These are phyloP conservation scores for Allolobophora icterica DNA, from an alignment of 2,888 invertebrate genomes.

Conservation along the genomic window DNA sequence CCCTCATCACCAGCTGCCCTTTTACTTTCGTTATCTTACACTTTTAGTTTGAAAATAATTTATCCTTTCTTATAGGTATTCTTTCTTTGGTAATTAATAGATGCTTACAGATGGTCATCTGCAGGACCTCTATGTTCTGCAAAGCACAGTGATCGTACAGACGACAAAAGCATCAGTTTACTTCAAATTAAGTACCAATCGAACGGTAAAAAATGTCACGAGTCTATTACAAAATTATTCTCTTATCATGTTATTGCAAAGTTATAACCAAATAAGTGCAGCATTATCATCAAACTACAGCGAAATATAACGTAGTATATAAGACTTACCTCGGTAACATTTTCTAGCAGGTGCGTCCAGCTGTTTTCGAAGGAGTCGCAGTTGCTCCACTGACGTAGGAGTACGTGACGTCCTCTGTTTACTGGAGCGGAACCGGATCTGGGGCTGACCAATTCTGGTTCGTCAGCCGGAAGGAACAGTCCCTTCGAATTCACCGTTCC, in stretches of 20 bases:
- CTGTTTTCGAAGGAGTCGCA: background rate
- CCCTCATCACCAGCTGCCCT: too few species aligned
- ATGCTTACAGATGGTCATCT: too few species aligned
- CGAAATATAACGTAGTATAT: background rate
- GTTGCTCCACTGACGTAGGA: slow-evolving; percentile 14
- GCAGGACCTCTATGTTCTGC: too few species aligned
- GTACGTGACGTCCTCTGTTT: background rate
- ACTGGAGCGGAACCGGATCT: background rate
- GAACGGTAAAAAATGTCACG: background rate
- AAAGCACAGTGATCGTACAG: too few species aligned
- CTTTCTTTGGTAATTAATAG: too few species aligned
- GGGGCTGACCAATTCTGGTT: background rate
- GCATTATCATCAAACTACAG: background rate
- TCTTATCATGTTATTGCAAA: background rate
- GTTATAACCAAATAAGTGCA: background rate
- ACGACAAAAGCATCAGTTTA: too few species aligned
- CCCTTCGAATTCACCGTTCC: background rate
- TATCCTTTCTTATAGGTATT: too few species aligned
- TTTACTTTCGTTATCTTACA: too few species aligned
- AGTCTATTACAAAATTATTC: background rate
- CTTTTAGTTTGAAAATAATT: too few species aligned
- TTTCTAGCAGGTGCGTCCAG: background rate
- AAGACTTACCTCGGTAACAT: background rate
- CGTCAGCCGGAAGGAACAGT: background rate
- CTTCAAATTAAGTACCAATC: too few species aligned